These are phyloP conservation scores for Pinctada fucata DNA, from an alignment of 2,888 invertebrate genomes.

Conservation along the genomic window DNA sequence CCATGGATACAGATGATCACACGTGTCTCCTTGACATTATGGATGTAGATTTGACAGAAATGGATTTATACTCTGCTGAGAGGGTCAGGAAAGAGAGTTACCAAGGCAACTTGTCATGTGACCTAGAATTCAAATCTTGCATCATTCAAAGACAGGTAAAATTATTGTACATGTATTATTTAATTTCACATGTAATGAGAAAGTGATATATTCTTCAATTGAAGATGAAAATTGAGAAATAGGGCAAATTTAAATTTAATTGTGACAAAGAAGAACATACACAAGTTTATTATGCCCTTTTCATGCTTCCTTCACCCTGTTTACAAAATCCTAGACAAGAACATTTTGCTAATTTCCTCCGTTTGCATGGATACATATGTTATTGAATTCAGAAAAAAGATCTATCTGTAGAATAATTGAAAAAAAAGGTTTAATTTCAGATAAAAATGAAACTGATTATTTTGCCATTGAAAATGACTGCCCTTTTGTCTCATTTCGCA, in stretches of 20 bases:
- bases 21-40: constrained; percentile 85
- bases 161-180: neutral
- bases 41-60: constrained; percentile 84
- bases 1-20: constrained; percentile 43
- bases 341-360: too few relatives aligned
- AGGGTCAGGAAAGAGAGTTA: constrained; percentile 69
- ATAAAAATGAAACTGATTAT: too few relatives aligned
- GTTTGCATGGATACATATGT: too few relatives aligned
- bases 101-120: constrained; percentile 49
- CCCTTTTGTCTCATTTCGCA: too few relatives aligned
- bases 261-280: too few relatives aligned
- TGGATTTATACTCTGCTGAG: constrained; percentile 86
- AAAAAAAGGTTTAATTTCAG: too few relatives aligned
- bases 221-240: too few relatives aligned
- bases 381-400: too few relatives aligned
- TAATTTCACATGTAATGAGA: neutral
- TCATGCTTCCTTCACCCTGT: neutral
- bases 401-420: too few relatives aligned
- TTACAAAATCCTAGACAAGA: too few relatives aligned
- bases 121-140: constrained; percentile 74
- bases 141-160: constrained; percentile 71
- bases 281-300: neutral
- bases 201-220: neutral
- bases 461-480: too few relatives aligned
- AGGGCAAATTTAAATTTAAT: too few relatives aligned